Evolutionary conservation across 2,888 invertebrate species (phyloP).

Genomic region (Artemia sinica): DNA sequence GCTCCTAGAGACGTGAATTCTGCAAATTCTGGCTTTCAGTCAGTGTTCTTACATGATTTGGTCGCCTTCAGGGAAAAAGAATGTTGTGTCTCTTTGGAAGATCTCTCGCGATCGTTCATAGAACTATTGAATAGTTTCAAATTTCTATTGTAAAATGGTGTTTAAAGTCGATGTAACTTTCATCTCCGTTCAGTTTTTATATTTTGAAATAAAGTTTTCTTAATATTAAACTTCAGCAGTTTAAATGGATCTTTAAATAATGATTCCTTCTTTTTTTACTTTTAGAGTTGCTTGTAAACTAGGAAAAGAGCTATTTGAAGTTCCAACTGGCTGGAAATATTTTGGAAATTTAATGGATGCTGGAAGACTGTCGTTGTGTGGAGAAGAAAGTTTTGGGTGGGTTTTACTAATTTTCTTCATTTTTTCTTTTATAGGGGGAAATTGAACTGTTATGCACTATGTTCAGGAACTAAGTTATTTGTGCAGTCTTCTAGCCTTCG

Average conservation of each 20-base stretch:
- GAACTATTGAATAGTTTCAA: neutral
- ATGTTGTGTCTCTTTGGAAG: too few species aligned
- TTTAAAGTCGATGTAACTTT: neutral
- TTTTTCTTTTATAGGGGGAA: neutral
- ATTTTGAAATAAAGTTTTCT: neutral
- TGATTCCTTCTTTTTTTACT: conserved; percentile 21
- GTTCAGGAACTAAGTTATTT: too few species aligned
- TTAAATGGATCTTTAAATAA: neutral
- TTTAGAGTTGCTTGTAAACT: conserved; percentile 58
- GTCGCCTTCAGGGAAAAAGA: too few species aligned
- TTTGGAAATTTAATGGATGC: conserved; percentile 99
- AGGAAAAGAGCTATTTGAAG: conserved; percentile 69
- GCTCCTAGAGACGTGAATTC: too few species aligned
- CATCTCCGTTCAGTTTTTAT: neutral
- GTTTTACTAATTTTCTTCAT: conserved; percentile 19
- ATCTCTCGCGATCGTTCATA: too few species aligned
- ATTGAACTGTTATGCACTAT: neutral
- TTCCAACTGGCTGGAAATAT: conserved; percentile 97
- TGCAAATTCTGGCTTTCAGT: too few species aligned
- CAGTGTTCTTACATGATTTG: too few species aligned
- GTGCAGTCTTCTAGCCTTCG: too few species aligned
- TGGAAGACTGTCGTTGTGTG: conserved; percentile 76
- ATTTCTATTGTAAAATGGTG: conserved; percentile 15
- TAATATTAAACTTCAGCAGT: too few species aligned
- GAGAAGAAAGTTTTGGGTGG: conserved; percentile 90